A percentile compares a stretch with the other conserved stretches of the same genome.
Conservation (phyloP, 2,888 invertebrate species). For the Abscondita cerata region DNA sequence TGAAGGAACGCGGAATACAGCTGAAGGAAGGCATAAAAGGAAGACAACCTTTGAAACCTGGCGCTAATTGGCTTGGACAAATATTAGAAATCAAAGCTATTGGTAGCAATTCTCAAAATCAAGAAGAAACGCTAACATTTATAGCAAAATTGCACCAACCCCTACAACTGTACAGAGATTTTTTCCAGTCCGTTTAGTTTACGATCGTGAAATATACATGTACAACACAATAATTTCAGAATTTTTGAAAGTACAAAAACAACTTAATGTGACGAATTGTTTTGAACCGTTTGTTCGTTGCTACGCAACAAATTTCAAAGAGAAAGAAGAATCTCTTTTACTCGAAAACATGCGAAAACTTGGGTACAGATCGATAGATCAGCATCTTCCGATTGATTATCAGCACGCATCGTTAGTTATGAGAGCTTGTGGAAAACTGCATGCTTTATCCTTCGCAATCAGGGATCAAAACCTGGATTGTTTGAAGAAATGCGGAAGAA, state of each 20-base stretch:
- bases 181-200: conserved; percentile 42
- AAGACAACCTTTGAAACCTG: too few relatives aligned
- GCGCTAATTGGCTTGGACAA: too few relatives aligned
- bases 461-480: conserved; percentile 38
- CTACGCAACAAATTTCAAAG: conserved; percentile 28
- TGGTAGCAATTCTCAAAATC: too few relatives aligned
- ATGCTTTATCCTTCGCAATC: conserved; percentile 46
- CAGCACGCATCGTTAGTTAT: conserved; percentile 42
- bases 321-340: conserved; percentile 40
- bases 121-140: too few relatives aligned
- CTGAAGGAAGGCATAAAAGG: too few relatives aligned
- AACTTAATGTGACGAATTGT: conserved; percentile 27
- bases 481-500: conserved; percentile 35
- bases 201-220: conserved; percentile 45
- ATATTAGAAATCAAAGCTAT: too few relatives aligned
- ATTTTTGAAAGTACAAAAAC: conserved; percentile 41
- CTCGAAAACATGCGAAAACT: conserved; percentile 43
- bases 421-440: conserved; percentile 44
- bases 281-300: conserved; percentile 35
- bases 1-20: too few relatives aligned
- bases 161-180: too few relatives aligned
- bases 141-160: too few relatives aligned
- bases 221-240: conserved; percentile 44
- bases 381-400: conserved; percentile 39
- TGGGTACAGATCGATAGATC: conserved; percentile 22